A percentile compares a stretch with the other conserved stretches of the same genome.
These are phyloP conservation scores for Eolophus roseicapilla DNA, from an alignment of 2,113 vertebrate species.

Conservation along the genomic window DNA sequence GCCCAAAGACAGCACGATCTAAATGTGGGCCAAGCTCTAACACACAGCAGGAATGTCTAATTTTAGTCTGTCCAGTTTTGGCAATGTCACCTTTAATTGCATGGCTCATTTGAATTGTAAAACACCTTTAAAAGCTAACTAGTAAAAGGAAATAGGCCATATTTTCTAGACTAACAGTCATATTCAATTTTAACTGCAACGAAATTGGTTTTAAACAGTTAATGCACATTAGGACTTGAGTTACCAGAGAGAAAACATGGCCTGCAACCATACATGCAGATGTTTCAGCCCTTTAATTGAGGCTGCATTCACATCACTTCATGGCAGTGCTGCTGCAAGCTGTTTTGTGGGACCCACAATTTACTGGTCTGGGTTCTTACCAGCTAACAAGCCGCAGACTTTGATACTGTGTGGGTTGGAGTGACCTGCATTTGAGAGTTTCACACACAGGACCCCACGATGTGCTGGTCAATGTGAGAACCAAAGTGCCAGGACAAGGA, in stretches of 20 bases:
- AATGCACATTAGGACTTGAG: background rate
- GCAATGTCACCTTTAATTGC: constrained; percentile 66
- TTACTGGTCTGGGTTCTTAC: background rate
- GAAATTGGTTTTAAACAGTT: constrained; percentile 46
- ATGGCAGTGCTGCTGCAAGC: background rate
- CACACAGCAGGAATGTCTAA: constrained; percentile 59
- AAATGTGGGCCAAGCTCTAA: constrained; percentile 50
- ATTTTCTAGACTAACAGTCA: constrained; percentile 44
- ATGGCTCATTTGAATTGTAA: constrained; percentile 68
- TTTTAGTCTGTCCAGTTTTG: constrained; percentile 65
- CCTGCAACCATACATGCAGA: background rate
- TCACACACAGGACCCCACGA: fast-evolving
- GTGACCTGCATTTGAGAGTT: background rate
- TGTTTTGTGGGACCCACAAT: background rate
- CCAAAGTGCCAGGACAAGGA: background rate
- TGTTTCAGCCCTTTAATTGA: background rate
- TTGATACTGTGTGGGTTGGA: fast-evolving
- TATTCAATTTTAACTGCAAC: constrained; percentile 50
- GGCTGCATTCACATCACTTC: background rate
- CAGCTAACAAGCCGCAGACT: background rate
- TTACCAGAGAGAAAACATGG: background rate
- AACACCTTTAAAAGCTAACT: constrained; percentile 59
- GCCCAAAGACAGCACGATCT: constrained; percentile 60
- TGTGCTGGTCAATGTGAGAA: background rate
- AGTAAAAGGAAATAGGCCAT: constrained; percentile 62